Evolutionary conservation across 2,113 vertebrate genomes (phyloP), one percentile per base, ranked within the genome.

Genomic region (Nothocercus julius): DNA sequence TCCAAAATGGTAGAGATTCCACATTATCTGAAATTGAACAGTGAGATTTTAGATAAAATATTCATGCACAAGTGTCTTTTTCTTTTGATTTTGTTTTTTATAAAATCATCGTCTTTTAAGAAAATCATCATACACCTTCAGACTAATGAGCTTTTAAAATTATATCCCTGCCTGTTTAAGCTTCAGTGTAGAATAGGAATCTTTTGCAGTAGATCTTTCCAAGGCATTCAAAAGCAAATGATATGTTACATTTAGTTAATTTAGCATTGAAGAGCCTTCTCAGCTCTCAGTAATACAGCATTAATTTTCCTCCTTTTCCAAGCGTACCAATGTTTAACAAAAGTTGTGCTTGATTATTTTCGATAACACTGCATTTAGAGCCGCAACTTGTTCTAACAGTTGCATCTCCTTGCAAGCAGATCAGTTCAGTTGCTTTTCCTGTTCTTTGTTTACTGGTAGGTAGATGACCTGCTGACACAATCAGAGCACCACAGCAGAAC

Each of bases 141-240:
- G 75, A 93, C 59, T 93, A 93, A 92, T 70, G 36, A 85, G 63
- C 61, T 96, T 66, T 81, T 92, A 90, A 93, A 94, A 84, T 85
- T 89, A 59, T 95, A 85, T 78, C 56, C 27, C 25, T 3, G 1
- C 17, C 82, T 85, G 20, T 93, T 96, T 82, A 92, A 95, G 54
- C 75, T 75, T 92, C 19, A 34, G n/a, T 89, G 58, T 77, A 92
- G 87, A 84, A 91, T 87, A 89, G 58, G 54, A 83, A 76, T 81
- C 67, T 85, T 95, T 95, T 5, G 5, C 76, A 61, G 56, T 68
- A 64, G 81, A 80, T 88, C 66, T 87, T 96, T 76, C 82, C 67
- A 89, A 53, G 62, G 13, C 66, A 84, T 93, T 95, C 54, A 91
- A 74, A 95, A 70, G 59, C 45, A 89, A 91, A 95, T 93, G 80